Evolutionary conservation across 2,113 vertebrate species (phyloP).

Genomic region (Empidonax traillii): DNA sequence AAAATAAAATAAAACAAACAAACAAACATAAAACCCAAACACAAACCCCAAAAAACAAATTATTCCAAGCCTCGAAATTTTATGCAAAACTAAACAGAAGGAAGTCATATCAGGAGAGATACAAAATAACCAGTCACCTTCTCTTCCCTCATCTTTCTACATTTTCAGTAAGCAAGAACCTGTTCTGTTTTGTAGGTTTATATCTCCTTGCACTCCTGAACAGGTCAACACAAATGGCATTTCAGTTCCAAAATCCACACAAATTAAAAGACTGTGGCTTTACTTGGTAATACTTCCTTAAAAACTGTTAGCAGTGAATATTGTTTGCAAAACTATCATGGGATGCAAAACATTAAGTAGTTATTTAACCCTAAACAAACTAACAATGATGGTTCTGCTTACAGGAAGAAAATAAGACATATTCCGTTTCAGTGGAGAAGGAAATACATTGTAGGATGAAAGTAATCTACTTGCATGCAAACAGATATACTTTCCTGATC

Average conservation of each 20-base stretch:
- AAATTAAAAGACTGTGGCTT: not conserved
- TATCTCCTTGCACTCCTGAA: not conserved
- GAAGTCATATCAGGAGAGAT: not conserved
- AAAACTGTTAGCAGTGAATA: not conserved
- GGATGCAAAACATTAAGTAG: not conserved
- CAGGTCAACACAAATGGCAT: not conserved
- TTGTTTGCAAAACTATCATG: not conserved
- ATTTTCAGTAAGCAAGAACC: not conserved
- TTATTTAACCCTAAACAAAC: not conserved
- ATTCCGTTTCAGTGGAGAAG: not conserved
- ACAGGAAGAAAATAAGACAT: not conserved
- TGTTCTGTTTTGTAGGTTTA: not conserved
- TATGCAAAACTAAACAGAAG: not conserved
- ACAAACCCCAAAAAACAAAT: not conserved
- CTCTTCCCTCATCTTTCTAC: not conserved
- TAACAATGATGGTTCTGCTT: not conserved
- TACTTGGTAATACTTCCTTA: not conserved
- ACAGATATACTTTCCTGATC: constrained; percentile 21
- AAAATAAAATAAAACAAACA: not conserved
- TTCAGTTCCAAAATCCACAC: not conserved
- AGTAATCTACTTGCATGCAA: not conserved
- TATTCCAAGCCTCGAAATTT: not conserved
- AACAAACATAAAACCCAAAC: not conserved
- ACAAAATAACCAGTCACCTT: not conserved
- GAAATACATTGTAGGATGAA: not conserved